Evolutionary conservation across 2,888 invertebrate genomes (phyloP).

Genomic region (Drosophila subquinaria): DNA sequence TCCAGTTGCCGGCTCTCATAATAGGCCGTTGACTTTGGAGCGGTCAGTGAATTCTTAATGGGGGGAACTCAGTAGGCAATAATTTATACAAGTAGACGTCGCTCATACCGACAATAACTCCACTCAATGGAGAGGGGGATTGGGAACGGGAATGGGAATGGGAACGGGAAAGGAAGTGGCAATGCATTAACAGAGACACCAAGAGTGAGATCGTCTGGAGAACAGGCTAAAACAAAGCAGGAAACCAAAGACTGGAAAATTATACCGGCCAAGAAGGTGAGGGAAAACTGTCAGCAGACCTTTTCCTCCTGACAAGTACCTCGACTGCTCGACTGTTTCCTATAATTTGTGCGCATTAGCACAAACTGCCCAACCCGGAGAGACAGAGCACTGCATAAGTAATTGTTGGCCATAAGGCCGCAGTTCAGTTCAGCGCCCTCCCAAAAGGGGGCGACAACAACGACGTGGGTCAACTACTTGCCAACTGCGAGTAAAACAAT

Average conservation of each 20-base stretch:
- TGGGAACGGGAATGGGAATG: slow-evolving; percentile 26
- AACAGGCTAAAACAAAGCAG: slow-evolving; percentile 75
- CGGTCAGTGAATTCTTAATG: slow-evolving; percentile 83
- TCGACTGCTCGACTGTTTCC: slow-evolving; percentile 22
- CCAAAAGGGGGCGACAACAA: slow-evolving; percentile 39
- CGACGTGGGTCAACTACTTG: slow-evolving; percentile 67
- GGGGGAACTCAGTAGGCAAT: slow-evolving; percentile 69
- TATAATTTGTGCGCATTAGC: slow-evolving; percentile 79
- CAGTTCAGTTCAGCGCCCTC: slow-evolving; percentile 70
- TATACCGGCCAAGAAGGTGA: slow-evolving; percentile 50
- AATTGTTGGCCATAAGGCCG: slow-evolving; percentile 55
- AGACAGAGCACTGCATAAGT: slow-evolving; percentile 44
- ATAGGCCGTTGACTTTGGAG: slow-evolving; percentile 81
- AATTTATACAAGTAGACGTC: slow-evolving; percentile 73
- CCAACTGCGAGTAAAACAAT: slow-evolving; percentile 60
- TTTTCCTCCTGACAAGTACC: slow-evolving; percentile 47
- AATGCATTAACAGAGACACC: slow-evolving; percentile 70
- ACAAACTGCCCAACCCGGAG: slow-evolving; percentile 54
- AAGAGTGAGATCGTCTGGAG: slow-evolving; percentile 40
- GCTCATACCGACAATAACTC: slow-evolving; percentile 49
- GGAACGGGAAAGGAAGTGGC: slow-evolving; percentile 65
- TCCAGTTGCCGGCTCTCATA: slow-evolving; percentile 47
- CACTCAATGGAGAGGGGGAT: slow-evolving; percentile 16
- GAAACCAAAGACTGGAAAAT: slow-evolving; percentile 80
- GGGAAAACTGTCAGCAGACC: slow-evolving; percentile 51